Conservation (phyloP, 92 coral and sea anemone species). For the Ricordea florida region DNA sequence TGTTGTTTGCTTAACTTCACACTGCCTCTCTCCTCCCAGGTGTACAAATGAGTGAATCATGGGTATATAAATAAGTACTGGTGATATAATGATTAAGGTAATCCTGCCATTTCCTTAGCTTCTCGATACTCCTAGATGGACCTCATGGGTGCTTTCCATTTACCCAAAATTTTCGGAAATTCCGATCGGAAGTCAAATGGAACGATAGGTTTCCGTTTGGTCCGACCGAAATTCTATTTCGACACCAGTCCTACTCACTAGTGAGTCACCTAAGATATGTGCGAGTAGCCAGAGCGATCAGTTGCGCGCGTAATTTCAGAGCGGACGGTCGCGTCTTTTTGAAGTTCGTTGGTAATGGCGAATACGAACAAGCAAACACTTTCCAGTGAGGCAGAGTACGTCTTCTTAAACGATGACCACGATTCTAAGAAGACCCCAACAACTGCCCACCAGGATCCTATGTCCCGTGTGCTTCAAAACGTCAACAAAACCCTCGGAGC, state of each 20-base stretch:
- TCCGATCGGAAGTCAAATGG: no score
- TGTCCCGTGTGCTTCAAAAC: neutral
- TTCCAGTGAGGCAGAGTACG: constrained; percentile 9
- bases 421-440: constrained; percentile 12
- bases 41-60: no score
- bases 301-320: constrained; percentile 17
- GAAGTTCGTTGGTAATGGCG: constrained; percentile 1
- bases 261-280: constrained; percentile 33
- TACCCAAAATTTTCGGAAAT: no score
- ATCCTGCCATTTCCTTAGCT: no score
- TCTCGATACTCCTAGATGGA: no score
- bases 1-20: no score
- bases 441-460: neutral
- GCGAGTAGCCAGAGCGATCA: constrained; percentile 19
- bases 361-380: neutral
- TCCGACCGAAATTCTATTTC: constrained; percentile 41
- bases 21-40: no score
- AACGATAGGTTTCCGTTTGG: no score
- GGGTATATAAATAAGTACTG: no score
- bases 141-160: no score
- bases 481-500: constrained; percentile 1
- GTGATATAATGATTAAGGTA: no score
- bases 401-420: constrained; percentile 2
- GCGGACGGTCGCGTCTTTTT: constrained; percentile 13
- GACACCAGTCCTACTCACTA: constrained; percentile 37